A percentile compares a stretch with the other conserved stretches of the same genome.
phyloP scores from a whole-genome alignment of 64 coral and sea anemone species.

The Porites australiensis region DNA sequence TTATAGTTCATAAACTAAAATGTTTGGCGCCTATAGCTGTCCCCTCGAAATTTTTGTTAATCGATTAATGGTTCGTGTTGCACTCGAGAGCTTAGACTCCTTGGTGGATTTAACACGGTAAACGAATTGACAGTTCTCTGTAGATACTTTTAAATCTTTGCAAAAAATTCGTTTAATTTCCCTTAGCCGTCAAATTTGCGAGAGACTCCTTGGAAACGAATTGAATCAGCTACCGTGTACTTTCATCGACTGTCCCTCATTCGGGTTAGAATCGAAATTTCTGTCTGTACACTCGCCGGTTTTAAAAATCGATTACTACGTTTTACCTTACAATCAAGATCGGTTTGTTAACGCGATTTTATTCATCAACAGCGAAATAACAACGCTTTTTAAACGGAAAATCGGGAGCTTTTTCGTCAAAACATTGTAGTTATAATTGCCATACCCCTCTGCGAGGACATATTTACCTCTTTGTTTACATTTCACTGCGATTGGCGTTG shows the following conservation, averaged over 20 bases:
- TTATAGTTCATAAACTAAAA: conserved; percentile 4
- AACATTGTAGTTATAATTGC: conserved; percentile 43
- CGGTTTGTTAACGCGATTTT: conserved; percentile 12
- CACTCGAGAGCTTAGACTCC: conserved; percentile 25
- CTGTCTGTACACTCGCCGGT: not conserved
- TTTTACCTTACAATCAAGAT: not conserved
- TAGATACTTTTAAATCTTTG: not conserved
- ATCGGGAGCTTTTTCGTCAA: conserved; percentile 31
- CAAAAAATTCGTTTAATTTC: conserved; percentile 41
- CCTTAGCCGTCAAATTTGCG: conserved; percentile 19
- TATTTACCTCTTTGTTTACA: conserved; percentile 56
- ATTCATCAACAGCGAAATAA: conserved; percentile 9
- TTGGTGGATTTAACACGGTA: conserved; percentile 33
- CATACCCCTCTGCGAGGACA: not conserved
- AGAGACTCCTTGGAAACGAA: conserved; percentile 42
- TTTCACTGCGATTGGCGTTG: conserved; percentile 30
- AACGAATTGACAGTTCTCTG: conserved; percentile 24
- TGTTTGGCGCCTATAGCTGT: not conserved
- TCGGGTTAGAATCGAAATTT: not conserved
- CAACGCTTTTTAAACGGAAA: conserved; percentile 16
- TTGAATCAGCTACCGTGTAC: not conserved
- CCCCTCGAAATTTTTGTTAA: conserved; percentile 14
- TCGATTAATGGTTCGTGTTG: conserved; percentile 29
- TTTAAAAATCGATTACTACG: not conserved
- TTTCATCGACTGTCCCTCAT: not conserved